Evolutionary conservation across 2,797 vertebrate genomes (phyloP).

Genomic region (Euthynnus affinis): DNA sequence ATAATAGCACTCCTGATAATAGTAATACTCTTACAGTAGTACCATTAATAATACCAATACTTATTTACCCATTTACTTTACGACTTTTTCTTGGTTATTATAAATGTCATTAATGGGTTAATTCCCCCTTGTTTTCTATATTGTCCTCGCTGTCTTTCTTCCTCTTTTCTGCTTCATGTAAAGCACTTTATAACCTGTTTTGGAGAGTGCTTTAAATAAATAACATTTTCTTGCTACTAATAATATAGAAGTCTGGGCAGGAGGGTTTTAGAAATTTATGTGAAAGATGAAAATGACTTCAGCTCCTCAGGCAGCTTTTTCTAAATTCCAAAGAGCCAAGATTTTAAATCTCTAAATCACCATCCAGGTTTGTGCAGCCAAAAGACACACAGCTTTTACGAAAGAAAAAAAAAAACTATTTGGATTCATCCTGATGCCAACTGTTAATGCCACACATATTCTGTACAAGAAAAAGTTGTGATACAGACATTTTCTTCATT

Average conservation of each 20-base stretch:
- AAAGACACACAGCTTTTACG: constrained; percentile 15
- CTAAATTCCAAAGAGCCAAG: constrained; percentile 33
- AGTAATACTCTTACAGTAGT: background rate
- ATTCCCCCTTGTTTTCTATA: background rate
- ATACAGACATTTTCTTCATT: constrained; percentile 35
- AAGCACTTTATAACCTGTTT: constrained; percentile 6
- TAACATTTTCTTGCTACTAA: background rate
- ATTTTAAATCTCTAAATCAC: constrained; percentile 36
- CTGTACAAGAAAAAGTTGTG: background rate
- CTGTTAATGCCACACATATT: constrained; percentile 41
- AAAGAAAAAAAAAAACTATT: background rate
- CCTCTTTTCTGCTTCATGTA: background rate
- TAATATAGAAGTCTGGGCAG: constrained; percentile 5
- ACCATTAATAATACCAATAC: background rate
- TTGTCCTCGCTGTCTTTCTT: background rate
- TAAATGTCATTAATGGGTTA: background rate
- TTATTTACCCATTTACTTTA: background rate
- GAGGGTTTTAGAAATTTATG: constrained; percentile 24
- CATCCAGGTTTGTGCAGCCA: constrained; percentile 31
- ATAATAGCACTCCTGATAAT: background rate
- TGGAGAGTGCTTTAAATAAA: background rate
- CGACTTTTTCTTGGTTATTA: background rate
- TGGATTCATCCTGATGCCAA: constrained; percentile 36
- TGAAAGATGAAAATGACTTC: constrained; percentile 31
- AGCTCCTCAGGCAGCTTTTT: constrained; percentile 38